These are phyloP conservation scores for Trididemnum clinides DNA, from an alignment of 23 tunicate species.

Conservation along the genomic window DNA sequence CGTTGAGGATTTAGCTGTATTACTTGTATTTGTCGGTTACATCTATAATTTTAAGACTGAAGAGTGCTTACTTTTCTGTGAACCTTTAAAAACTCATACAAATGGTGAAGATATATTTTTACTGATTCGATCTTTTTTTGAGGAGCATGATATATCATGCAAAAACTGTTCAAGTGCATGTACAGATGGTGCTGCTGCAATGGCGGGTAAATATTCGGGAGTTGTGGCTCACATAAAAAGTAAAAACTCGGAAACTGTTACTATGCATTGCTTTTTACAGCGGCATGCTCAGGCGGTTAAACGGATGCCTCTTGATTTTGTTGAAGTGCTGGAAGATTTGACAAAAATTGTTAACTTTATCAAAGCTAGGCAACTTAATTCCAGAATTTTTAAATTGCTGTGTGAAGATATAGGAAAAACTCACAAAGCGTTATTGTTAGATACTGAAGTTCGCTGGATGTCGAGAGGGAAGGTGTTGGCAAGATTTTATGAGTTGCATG, in stretches of 20 bases:
- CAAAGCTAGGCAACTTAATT: conserved; percentile 25
- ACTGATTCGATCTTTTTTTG: conserved; percentile 27
- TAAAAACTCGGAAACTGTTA: conserved; percentile 26
- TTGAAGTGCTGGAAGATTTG: conserved; percentile 25
- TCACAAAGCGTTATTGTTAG: conserved; percentile 34
- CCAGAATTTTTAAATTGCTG: conserved; percentile 21
- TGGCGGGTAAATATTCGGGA: conserved; percentile 11
- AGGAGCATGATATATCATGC: conserved; percentile 27
- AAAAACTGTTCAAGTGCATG: conserved; percentile 31
- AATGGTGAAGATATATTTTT: conserved; percentile 23
- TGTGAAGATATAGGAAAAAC: conserved; percentile 33
- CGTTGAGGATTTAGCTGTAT: conserved; percentile 24
- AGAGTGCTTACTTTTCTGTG: conserved; percentile 24
- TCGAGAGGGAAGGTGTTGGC: conserved; percentile 34
- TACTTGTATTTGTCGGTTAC: conserved; percentile 26
- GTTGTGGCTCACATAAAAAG: conserved; percentile 27
- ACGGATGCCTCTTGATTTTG: conserved; percentile 32
- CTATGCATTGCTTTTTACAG: conserved; percentile 23
- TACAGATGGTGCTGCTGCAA: conserved; percentile 33
- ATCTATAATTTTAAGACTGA: conserved; percentile 31
- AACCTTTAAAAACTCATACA: conserved; percentile 25
- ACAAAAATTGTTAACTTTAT: conserved; percentile 33
- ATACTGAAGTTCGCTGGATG: conserved; percentile 34
- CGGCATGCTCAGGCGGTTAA: conserved; percentile 34
- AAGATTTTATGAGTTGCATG: conserved; percentile 27